Percentiles rank a stretch among this genome's conserved stretches.
Evolutionary conservation across 2,113 vertebrate species (phyloP).

Genomic region (Danio rerio): DNA sequence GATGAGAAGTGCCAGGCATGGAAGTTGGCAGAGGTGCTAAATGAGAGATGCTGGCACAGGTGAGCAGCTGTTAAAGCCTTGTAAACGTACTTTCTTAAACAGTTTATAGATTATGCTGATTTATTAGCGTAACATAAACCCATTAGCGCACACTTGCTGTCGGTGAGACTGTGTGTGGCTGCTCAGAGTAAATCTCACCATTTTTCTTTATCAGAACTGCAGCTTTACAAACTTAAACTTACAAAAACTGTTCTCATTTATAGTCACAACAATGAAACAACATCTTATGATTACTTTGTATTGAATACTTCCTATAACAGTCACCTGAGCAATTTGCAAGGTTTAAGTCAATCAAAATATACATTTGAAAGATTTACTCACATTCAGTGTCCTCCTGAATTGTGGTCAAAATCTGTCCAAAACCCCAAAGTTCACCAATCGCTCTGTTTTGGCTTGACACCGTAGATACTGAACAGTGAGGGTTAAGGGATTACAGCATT

Average conservation of each 20-base stretch:
- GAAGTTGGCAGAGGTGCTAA: slow-evolving; percentile 64
- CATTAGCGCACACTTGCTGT: slow-evolving; percentile 68
- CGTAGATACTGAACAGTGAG: slow-evolving; percentile 40
- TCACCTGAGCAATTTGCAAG: not conserved
- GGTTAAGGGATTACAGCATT: slow-evolving; percentile 74
- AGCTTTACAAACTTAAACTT: not conserved
- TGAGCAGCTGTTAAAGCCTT: slow-evolving; percentile 67
- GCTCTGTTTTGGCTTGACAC: not conserved
- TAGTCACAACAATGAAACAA: too few relatives aligned
- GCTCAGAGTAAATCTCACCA: not conserved
- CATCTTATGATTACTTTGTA: too few relatives aligned
- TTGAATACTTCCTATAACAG: too few relatives aligned
- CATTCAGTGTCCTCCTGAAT: not conserved
- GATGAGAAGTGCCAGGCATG: slow-evolving; percentile 38
- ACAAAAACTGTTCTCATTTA: not conserved
- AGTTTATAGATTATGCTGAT: slow-evolving; percentile 71
- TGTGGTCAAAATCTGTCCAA: slow-evolving; percentile 10
- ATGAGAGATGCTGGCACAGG: slow-evolving; percentile 61
- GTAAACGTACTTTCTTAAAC: slow-evolving; percentile 70
- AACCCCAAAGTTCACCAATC: not conserved
- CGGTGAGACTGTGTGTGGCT: slow-evolving; percentile 47
- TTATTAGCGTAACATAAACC: slow-evolving; percentile 70
- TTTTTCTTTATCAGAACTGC: not conserved
- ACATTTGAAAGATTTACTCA: not conserved
- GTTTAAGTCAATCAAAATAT: too few relatives aligned